These are phyloP conservation scores for Chinchilla lanigera DNA, from an alignment of 2,113 vertebrate genomes.

Conservation along the genomic window DNA sequence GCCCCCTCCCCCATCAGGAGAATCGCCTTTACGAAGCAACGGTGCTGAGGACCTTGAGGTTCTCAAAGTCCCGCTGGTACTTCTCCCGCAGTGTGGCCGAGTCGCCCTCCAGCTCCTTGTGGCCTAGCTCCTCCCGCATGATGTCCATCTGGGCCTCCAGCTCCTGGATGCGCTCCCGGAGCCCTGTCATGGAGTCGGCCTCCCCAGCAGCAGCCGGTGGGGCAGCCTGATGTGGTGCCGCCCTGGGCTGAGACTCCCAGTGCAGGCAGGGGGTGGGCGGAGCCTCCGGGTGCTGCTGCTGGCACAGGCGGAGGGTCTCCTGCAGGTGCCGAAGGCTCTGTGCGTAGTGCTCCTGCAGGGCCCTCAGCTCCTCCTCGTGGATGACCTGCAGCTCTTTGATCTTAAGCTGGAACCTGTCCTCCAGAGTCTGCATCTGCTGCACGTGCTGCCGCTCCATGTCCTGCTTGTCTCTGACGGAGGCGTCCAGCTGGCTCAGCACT, in stretches of 20 bases:
- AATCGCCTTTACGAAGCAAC: conserved; percentile 31
- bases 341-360: conserved; percentile 89
- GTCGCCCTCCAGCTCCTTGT: conserved; percentile 91
- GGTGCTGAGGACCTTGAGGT: conserved; percentile 92
- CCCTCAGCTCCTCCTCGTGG: conserved; percentile 91
- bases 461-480: conserved; percentile 89
- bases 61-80: conserved; percentile 99
- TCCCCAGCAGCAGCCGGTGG: conserved; percentile 45
- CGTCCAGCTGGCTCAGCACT: conserved; percentile 88
- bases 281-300: conserved; percentile 68
- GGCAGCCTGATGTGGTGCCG: not conserved
- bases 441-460: conserved; percentile 89
- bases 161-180: conserved; percentile 94
- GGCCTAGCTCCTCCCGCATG: conserved; percentile 96
- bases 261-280: rapidly evolving
- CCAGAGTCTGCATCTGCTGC: conserved; percentile 90
- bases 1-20: conserved; percentile 30
- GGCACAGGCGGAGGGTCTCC: conserved; percentile 84
- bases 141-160: conserved; percentile 94
- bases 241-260: conserved; percentile 62
- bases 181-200: conserved; percentile 87
- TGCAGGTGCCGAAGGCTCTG: conserved; percentile 88
- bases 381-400: conserved; percentile 91
- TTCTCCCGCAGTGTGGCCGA: conserved; percentile 92
- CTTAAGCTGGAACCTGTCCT: conserved; percentile 91